Conservation (phyloP, 23 tunicate genomes). For the Ascidia mentula region DNA sequence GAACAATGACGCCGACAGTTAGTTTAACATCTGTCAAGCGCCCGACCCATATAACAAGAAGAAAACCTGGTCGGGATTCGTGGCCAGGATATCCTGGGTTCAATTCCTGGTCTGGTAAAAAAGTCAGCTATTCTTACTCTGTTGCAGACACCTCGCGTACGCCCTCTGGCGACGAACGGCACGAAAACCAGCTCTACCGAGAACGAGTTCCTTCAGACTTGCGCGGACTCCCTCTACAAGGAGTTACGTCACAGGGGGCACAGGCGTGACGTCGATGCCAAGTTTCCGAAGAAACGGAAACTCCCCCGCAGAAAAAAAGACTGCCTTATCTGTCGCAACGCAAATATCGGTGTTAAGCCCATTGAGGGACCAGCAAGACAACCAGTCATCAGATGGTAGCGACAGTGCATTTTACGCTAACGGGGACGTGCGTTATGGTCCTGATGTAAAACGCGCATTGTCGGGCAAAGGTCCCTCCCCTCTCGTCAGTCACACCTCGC, state of each 20-base stretch:
- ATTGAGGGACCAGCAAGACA: not conserved
- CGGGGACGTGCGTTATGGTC: not conserved
- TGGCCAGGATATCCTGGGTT: too few relatives aligned
- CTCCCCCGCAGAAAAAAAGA: not conserved
- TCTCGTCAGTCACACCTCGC: not conserved
- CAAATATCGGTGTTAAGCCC: not conserved
- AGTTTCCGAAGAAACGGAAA: not conserved
- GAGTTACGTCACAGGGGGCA: conserved; percentile 9
- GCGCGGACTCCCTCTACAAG: conserved; percentile 4
- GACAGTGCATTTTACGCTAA: not conserved
- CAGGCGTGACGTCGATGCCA: conserved; percentile 10
- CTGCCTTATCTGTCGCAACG: not conserved
- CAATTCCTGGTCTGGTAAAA: too few relatives aligned
- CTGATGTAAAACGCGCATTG: not conserved
- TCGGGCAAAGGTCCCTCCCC: not conserved
- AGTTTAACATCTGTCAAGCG: too few relatives aligned
- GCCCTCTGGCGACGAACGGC: conserved; percentile 22
- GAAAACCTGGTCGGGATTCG: too few relatives aligned
- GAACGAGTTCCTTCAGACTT: not conserved
- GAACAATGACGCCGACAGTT: too few relatives aligned
- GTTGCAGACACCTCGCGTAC: conserved; percentile 16
- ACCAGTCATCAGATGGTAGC: conserved; percentile 10
- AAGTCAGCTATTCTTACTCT: too few relatives aligned
- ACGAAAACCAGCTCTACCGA: conserved; percentile 10
- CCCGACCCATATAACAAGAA: too few relatives aligned